phyloP scores from a whole-genome alignment of 2,113 vertebrate species.

The Salvelinus namaycush region DNA sequence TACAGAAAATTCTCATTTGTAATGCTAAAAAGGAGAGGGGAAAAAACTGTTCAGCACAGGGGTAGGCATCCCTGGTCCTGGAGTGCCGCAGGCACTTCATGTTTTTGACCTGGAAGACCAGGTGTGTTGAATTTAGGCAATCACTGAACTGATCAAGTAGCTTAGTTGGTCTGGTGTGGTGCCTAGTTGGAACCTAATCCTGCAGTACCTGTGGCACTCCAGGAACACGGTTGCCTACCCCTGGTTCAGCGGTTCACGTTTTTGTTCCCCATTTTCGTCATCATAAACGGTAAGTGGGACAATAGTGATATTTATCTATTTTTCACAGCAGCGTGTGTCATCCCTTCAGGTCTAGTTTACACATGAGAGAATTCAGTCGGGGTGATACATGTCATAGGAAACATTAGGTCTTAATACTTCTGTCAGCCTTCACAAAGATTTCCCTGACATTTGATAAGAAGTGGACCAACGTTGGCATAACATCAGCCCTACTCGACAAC shows the following conservation, averaged over 20 bases:
- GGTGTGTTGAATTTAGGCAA: too few relatives aligned
- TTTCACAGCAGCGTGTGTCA: background rate
- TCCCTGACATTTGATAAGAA: background rate
- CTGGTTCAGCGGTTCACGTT: background rate
- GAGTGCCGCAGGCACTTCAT: too few relatives aligned
- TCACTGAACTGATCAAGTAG: too few relatives aligned
- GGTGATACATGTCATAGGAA: background rate
- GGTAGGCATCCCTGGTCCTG: background rate
- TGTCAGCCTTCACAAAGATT: background rate
- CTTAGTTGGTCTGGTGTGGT: too few relatives aligned
- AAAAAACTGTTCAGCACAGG: constrained; percentile 3
- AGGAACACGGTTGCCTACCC: background rate
- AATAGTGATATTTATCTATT: background rate
- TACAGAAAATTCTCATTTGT: constrained; percentile 40
- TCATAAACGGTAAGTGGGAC: background rate
- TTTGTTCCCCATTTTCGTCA: background rate
- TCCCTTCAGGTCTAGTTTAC: background rate
- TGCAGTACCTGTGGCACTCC: too few relatives aligned
- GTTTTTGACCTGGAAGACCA: too few relatives aligned
- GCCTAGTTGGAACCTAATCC: too few relatives aligned
- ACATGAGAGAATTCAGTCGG: background rate
- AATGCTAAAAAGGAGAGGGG: constrained; percentile 22
- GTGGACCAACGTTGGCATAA: background rate
- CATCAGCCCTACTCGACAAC: too few relatives aligned
- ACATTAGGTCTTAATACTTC: background rate